Evolutionary conservation across 2,888 invertebrate species (phyloP).

Genomic region (Lepidochitona cinerea): DNA sequence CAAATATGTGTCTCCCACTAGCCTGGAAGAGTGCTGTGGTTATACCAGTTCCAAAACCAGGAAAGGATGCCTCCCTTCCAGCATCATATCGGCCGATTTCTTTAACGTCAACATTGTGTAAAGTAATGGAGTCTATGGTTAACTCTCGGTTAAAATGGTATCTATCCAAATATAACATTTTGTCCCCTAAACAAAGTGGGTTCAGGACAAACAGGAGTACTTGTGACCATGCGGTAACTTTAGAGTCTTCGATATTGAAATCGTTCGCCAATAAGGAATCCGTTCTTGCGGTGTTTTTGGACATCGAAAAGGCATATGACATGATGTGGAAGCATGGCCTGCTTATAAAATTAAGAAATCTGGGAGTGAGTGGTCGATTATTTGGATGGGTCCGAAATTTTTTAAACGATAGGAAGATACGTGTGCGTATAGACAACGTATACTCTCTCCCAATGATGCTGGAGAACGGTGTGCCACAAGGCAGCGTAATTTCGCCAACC

Average conservation of each 20-base stretch:
- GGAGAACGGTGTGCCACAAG: not conserved
- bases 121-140: not conserved
- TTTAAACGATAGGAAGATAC: not conserved
- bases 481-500: not conserved
- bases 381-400: not conserved
- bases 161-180: not conserved
- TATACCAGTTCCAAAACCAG: not conserved
- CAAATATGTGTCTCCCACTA: not conserved
- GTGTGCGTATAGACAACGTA: not conserved
- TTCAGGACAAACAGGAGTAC: not conserved
- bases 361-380: not conserved
- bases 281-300: not conserved
- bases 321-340: not conserved
- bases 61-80: not conserved
- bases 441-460: not conserved
- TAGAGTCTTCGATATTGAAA: not conserved
- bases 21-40: not conserved
- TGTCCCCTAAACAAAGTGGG: not conserved
- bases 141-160: not conserved
- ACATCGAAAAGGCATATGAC: conserved; percentile 1
- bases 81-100: conserved; percentile 3
- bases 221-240: not conserved
- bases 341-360: not conserved
- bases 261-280: not conserved
- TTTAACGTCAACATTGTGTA: not conserved